phyloP scores from a whole-genome alignment of 1,140 invertebrate species.

The Myzus persicae region DNA sequence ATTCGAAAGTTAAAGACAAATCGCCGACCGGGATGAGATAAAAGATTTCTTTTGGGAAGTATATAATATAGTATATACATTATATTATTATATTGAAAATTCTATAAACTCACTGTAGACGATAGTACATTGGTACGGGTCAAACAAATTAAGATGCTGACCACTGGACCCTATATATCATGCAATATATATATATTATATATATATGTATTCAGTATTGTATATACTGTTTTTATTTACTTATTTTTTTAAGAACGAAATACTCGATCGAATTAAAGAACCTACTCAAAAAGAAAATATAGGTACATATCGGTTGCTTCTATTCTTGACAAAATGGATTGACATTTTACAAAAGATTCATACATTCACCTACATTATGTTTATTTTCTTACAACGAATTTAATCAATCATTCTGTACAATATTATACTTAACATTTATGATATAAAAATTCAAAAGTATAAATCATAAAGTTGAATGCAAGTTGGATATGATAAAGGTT shows the following conservation, averaged over 20 bases:
- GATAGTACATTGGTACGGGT: background rate
- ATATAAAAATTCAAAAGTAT: background rate
- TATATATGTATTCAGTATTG: too few relatives aligned
- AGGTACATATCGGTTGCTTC: background rate
- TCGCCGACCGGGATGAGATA: background rate
- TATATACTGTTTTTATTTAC: conserved; percentile 1
- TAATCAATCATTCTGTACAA: background rate
- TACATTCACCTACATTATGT: background rate
- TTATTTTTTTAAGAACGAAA: conserved; percentile 13
- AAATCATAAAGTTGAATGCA: background rate
- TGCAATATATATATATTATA: background rate
- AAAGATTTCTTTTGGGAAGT: background rate
- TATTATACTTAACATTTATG: background rate
- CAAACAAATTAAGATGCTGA: conserved; percentile 36
- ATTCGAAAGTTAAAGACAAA: conserved; percentile 50
- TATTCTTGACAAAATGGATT: background rate
- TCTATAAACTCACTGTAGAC: conserved; percentile 3
- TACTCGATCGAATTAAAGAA: conserved; percentile 43
- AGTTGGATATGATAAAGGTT: background rate
- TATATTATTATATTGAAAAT: conserved; percentile 32
- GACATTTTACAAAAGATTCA: conserved; percentile 9
- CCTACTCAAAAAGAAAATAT: background rate
- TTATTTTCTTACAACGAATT: background rate
- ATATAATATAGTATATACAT: background rate
- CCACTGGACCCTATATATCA: conserved; percentile 15